Evolutionary conservation across 2,888 invertebrate genomes (phyloP), one percentile per base, ranked within the genome.

Genomic region (Agrochola lota): DNA sequence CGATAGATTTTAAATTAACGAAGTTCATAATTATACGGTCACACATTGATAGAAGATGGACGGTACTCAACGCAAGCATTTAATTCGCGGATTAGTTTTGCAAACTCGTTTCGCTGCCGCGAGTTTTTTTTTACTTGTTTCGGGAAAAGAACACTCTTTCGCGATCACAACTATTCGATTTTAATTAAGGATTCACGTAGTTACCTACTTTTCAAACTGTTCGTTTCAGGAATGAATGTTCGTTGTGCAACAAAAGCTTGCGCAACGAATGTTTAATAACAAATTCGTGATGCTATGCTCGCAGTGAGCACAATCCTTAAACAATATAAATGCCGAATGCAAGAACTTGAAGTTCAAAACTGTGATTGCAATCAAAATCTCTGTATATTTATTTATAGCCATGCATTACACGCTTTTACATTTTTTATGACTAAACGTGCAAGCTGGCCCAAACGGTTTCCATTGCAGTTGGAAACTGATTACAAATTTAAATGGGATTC

Each of bases 401-500:
- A 15, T 66, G 35, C 43, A 79, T 79, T 57, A 83, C 64, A 26
- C 20, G 59, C 20, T 71, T 59, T 71, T 80, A 57, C 60, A 84
- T 86, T 64, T 82, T 86, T 84, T 77, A 85, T 74, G 68, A 81
- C 66, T 35, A 70, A 72, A 66, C 68, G 69, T 66, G 72, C 57
- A 67, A 81, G 77, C 71, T 75, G 11, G 59, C 59, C 11, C 59
- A n/a, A 72, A 85, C 59, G 80, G 73, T 74, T 71, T 63, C 71
- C 60, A 74, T 72, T 87, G 85, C 86, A 86, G 72, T 87, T 80
- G 70, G 55, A 71, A 85, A 72, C 87, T 87, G 78, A 87, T 86
- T 86, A 86, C 74, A 80, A 83, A 86, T 86, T 86, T 80, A 86
- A 87, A 86, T 82, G 71, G 87, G 73, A 71, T 82, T 72, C 82